Percentiles rank a stretch among this genome's conserved stretches.
phyloP scores from a whole-genome alignment of 2,888 invertebrate genomes.

The Aphodius granarius region DNA sequence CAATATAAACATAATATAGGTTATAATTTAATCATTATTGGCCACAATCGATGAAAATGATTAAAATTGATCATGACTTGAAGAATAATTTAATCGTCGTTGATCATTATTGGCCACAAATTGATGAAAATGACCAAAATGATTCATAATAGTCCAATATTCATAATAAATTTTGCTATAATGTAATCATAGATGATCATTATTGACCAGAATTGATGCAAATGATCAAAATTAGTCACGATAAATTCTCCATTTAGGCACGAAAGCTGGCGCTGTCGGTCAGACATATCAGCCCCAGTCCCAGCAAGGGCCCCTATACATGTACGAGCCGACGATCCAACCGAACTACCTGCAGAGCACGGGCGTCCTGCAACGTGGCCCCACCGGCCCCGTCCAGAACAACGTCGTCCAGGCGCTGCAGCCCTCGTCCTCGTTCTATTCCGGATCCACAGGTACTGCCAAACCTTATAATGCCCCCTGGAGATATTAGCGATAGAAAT shows the following conservation, averaged over 20 bases:
- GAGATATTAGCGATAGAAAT: slow-evolving; percentile 33
- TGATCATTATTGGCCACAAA: no score
- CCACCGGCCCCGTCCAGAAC: slow-evolving; percentile 54
- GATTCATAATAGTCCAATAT: no score
- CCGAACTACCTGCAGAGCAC: slow-evolving; percentile 65
- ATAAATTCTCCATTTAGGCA: slow-evolving; percentile 43
- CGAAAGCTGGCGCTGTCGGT: slow-evolving; percentile 60
- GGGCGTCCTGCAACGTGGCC: slow-evolving; percentile 64
- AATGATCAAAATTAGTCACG: no score
- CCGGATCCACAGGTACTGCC: slow-evolving; percentile 55
- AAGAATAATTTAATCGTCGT: no score
- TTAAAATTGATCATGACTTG: no score
- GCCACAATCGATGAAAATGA: no score
- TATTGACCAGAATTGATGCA: no score
- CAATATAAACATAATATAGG: no score
- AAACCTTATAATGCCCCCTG: slow-evolving; percentile 43
- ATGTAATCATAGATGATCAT: no score
- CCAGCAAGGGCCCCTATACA: slow-evolving; percentile 58
- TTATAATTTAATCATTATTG: no score
- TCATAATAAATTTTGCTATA: no score
- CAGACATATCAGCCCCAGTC: slow-evolving; percentile 62
- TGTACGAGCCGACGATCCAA: slow-evolving; percentile 62
- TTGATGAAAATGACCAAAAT: no score
- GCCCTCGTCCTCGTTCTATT: slow-evolving; percentile 58
- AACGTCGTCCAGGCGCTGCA: slow-evolving; percentile 56